Base-by-base conservation (phyloP, 2,113 vertebrate genomes). In the Capra hircus region DNA sequence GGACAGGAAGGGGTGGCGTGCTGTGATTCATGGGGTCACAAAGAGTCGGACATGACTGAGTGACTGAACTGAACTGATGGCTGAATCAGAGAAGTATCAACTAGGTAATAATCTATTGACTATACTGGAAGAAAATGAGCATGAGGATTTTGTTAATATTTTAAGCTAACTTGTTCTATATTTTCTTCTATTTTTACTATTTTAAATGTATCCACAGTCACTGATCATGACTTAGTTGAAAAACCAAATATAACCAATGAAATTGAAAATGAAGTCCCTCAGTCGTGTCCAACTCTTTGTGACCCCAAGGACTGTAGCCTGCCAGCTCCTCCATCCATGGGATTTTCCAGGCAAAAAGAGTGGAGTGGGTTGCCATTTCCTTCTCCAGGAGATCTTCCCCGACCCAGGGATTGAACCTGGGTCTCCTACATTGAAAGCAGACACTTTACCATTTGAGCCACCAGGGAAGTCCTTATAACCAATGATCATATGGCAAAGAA, bases 271-370 rank as follows among this genome's bases (percentile, higher is more conserved):
- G 62, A 67, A 67, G 62, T n/a, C 33, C 4, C 62, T 67, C 64
- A 36, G 33, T 19, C 2, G 0, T 67, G 64, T 21, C 7, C 8
- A 0, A 36, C 64, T 67, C 33, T 67, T 67, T 21, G 33, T 0
- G 1, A 36, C 33, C 33, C 8, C 4, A 11, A 0, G 16, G 16
- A n/a, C 62, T 67, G 33, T 19, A 67, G 17, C 64, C 33, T 10
- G 9, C 33, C 64, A 36, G 33, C 17, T 36, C 33, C 33, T 67
- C 64, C 33, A 67, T 67, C 64, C 33, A 36, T 67, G 33, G 2
- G 17, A 36, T 67, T 36, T 36, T 21, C 64, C 33, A 36, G 64
- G 33, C 3, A 19, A 36, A 16, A n/a, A 10, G 1, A 67, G 2
- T 36, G 8, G 64, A n/a, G n/a, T 36, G 33, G 17, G 17, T 11